These are phyloP conservation scores for Galaxias olidus DNA, from an alignment of 2,797 vertebrate genomes.

Conservation along the genomic window DNA sequence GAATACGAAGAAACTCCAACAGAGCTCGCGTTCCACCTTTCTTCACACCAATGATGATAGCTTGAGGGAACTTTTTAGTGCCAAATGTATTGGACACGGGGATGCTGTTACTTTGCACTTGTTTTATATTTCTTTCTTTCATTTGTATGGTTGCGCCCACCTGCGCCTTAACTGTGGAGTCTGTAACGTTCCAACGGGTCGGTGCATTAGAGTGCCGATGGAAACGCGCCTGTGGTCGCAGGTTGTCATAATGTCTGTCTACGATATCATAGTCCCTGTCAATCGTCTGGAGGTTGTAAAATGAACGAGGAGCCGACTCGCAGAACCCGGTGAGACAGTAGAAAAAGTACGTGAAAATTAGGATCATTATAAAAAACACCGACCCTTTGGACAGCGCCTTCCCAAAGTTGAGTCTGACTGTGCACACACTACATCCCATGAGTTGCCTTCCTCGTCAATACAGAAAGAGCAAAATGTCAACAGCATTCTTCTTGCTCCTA, in stretches of 20 bases:
- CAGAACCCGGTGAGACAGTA: conserved; percentile 75
- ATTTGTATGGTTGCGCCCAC: conserved; percentile 43
- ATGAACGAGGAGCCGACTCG: conserved; percentile 64
- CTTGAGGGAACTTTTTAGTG: conserved; percentile 81
- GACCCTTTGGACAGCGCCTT: conserved; percentile 72
- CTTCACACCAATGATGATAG: conserved; percentile 92
- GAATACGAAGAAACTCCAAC: conserved; percentile 89
- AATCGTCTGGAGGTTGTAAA: conserved; percentile 31
- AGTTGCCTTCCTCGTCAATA: conserved; percentile 69
- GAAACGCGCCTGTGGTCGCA: conserved; percentile 40
- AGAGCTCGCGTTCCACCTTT: conserved; percentile 90
- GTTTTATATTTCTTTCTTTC: conserved; percentile 11
- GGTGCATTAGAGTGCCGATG: conserved; percentile 24
- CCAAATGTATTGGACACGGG: conserved; percentile 72
- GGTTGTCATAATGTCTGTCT: conserved; percentile 39
- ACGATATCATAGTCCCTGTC: conserved; percentile 44
- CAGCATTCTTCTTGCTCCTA: conserved; percentile 66
- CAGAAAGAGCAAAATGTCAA: conserved; percentile 50
- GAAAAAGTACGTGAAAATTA: conserved; percentile 79
- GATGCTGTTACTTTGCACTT: conserved; percentile 33
- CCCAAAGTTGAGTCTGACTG: conserved; percentile 74
- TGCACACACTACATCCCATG: conserved; percentile 88
- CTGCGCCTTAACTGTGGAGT: conserved; percentile 14
- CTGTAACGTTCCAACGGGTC: conserved; percentile 35
- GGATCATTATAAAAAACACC: conserved; percentile 76